Evolutionary conservation across 2,797 vertebrate genomes (phyloP).

Genomic region (Thalassophryne amazonica): DNA sequence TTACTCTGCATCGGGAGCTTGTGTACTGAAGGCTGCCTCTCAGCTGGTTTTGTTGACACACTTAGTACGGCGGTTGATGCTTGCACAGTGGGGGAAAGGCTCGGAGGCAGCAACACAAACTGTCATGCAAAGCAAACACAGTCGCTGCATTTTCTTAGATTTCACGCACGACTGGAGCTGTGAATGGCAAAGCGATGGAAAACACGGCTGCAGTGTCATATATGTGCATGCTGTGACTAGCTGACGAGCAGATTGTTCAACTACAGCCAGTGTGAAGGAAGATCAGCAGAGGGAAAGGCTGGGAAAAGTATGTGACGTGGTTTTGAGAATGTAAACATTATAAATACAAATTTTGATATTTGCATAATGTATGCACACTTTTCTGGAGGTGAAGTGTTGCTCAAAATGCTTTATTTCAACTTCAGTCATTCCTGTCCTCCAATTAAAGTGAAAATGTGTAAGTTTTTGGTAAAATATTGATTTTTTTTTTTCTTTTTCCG

Average conservation of each 20-base stretch:
- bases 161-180: conserved; percentile 28
- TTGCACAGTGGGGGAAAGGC: conserved; percentile 53
- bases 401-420: too few species aligned
- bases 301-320: too few species aligned
- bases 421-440: too few species aligned
- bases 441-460: too few species aligned
- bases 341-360: too few species aligned
- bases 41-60: conserved; percentile 72
- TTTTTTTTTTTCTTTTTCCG: too few species aligned
- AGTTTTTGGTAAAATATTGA: too few species aligned
- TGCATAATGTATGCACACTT: too few species aligned
- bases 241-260: conserved; percentile 9
- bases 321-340: too few species aligned
- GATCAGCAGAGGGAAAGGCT: too few species aligned
- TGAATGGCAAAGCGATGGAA: conserved; percentile 1
- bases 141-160: conserved; percentile 38
- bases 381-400: too few species aligned
- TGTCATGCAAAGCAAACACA: conserved; percentile 63
- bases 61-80: conserved; percentile 61
- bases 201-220: conserved; percentile 6
- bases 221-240: conserved; percentile 12
- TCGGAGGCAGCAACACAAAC: conserved; percentile 59
- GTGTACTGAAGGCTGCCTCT: conserved; percentile 67
- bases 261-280: too few species aligned
- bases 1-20: conserved; percentile 50